Base-by-base conservation (phyloP, 2,888 invertebrate genomes). In the Celastrina argiolus region DNA sequence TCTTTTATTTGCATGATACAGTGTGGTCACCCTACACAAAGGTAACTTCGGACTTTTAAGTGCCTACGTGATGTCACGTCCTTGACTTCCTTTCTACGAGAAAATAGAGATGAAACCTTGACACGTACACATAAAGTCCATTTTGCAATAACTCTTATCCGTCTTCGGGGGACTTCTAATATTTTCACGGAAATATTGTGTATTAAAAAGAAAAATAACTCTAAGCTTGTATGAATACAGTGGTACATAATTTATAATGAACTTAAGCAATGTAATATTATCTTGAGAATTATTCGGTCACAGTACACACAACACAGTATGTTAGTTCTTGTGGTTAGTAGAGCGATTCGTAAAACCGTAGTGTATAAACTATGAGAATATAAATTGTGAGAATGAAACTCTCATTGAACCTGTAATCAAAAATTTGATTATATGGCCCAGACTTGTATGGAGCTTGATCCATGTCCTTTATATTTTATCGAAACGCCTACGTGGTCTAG, bases 1-100 rank as follows among this genome's bases (percentile, higher is more conserved):
- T n/a, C n/a, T n/a, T 6, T 6, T 31, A 3, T 31, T 31, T 31
- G 6, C 31, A 6, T 31, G 31, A 6, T 26, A 65, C 12, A 12
- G 26, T 12, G 68, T 78, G 71, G 74, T 69, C 73, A 74, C 76
- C 70, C 67, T 70, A 69, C 68, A 66, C 69, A 70, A 69, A 65
- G 68, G 71, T 69, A 68, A 70, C 70, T 70, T 69, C 68, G 67
- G 69, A 74, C 72, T 74, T 73, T 72, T 69, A 68, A 69, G 72
- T 67, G 69, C 69, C 64, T 71, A 72, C 72, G 74, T 73, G 73
- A 72, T 70, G 67, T 67, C 67, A 68, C 66, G 69, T 71, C 68
- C 71, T 69, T 68, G 64, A 66, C 67, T 71, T 69, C 64, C 65
- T 64, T 66, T 39, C 64, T 34, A 14, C 67, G 65, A 67, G 63